phyloP scores from a whole-genome alignment of 2,113 vertebrate species.

The Xerus inauris region DNA sequence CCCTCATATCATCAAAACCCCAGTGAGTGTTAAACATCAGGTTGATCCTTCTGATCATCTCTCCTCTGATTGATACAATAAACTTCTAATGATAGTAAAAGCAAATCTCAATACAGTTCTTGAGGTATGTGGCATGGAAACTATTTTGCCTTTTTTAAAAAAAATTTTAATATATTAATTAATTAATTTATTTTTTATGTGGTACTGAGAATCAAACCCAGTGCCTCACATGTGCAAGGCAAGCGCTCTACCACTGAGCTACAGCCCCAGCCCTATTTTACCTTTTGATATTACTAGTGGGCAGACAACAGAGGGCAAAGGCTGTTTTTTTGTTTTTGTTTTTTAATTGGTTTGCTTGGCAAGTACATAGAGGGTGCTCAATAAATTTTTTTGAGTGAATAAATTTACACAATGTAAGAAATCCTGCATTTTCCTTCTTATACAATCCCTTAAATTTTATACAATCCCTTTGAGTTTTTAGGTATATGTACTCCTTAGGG shows the following conservation, averaged over 20 bases:
- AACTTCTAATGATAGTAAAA: background rate
- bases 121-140: background rate
- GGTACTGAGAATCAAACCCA: too few relatives aligned
- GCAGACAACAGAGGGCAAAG: background rate
- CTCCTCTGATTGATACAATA: background rate
- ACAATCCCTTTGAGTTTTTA: background rate
- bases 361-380: background rate
- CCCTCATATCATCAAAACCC: background rate
- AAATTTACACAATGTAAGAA: background rate
- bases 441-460: background rate
- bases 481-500: background rate
- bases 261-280: too few relatives aligned
- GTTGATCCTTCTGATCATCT: background rate
- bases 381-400: background rate
- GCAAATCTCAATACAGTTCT: background rate
- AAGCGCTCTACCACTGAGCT: too few relatives aligned
- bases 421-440: conserved; percentile 39
- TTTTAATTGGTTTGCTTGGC: background rate
- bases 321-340: background rate
- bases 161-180: too few relatives aligned
- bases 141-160: background rate
- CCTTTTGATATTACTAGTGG: background rate
- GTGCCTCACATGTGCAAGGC: too few relatives aligned
- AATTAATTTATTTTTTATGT: too few relatives aligned
- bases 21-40: background rate